Base-by-base conservation (phyloP, 2,113 vertebrate genomes). In the Chionis minor region DNA sequence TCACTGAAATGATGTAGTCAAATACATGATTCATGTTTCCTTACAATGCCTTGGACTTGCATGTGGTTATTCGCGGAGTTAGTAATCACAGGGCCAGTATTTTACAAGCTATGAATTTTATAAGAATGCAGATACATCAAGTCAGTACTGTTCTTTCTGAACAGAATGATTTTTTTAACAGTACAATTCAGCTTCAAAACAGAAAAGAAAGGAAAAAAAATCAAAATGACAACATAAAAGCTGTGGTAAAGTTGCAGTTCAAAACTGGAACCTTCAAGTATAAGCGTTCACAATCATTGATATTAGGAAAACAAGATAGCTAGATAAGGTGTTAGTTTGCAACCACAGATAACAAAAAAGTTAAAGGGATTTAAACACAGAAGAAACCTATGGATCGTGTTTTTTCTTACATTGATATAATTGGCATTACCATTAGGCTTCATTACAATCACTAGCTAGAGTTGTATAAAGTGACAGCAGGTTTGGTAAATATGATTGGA, bases 21-120 rank as follows among this genome's bases (percentile, higher is more conserved):
- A 49, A 85, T 77, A 21, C 3, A 80, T 85, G 93, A 95, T 80
- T 90, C 74, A 62, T 80, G 58, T 62, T 96, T 94, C 42, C 40
- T 82, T 85, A 66, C 85, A 93, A 45, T 90, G 79, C 66, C 42
- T 83, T 56, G 58, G 58, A 82, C 93, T 69, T 93, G 58, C 93
- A 94, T 92, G 87, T 73, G 71, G 62, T 90, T 88, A 77, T 94
- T 96, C 86, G 95, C 91, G 55, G 89, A 89, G 63, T 77, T 67
- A 47, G 91, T 61, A 92, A 87, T 91, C 84, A 79, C 66, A 94
- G 42, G 61, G 56, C 18, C 52, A 75, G 44, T 72, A 72, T 89
- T 94, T 95, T 84, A 72, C 54, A 88, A 90, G 54, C 54, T 65
- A 30, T 69, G 84, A 91, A 79, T 67, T 58, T 44, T 94, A 11